These are phyloP conservation scores for Synanthedon formicaeformis DNA, from an alignment of 2,888 invertebrate genomes.

Conservation along the genomic window DNA sequence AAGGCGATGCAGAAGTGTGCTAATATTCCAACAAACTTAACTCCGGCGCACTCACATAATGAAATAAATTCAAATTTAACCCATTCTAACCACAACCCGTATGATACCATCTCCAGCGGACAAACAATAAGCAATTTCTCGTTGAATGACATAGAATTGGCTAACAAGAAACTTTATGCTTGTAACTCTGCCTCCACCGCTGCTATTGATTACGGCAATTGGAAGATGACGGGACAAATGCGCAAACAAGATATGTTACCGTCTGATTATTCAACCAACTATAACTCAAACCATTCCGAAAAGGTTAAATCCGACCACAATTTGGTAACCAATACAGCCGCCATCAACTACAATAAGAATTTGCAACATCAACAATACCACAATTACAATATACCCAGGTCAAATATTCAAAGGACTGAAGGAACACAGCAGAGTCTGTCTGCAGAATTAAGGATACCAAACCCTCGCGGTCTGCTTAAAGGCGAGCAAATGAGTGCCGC, in stretches of 20 bases:
- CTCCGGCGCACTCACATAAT: constrained; percentile 39
- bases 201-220: constrained; percentile 54
- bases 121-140: constrained; percentile 45
- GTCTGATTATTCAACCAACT: constrained; percentile 50
- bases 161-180: constrained; percentile 54
- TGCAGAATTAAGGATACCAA: constrained; percentile 54
- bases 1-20: constrained; percentile 32
- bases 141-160: constrained; percentile 54
- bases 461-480: constrained; percentile 45
- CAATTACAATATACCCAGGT: constrained; percentile 37
- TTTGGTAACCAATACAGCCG: constrained; percentile 20
- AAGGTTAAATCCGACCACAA: constrained; percentile 40
- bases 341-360: constrained; percentile 49
- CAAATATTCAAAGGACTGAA: constrained; percentile 35
- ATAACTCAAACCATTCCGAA: constrained; percentile 32
- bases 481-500: constrained; percentile 34
- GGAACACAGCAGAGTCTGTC: constrained; percentile 45
- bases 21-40: constrained; percentile 28
- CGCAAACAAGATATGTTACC: constrained; percentile 48
- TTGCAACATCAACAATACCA: constrained; percentile 47
- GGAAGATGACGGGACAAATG: constrained; percentile 48
- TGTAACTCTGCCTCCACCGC: constrained; percentile 31
- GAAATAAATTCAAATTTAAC: constrained; percentile 42
- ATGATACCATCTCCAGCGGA: constrained; percentile 33
- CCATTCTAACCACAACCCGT: constrained; percentile 52